These are phyloP conservation scores for Palythoa grandiflora DNA, from an alignment of 92 coral and sea anemone genomes.

Conservation along the genomic window DNA sequence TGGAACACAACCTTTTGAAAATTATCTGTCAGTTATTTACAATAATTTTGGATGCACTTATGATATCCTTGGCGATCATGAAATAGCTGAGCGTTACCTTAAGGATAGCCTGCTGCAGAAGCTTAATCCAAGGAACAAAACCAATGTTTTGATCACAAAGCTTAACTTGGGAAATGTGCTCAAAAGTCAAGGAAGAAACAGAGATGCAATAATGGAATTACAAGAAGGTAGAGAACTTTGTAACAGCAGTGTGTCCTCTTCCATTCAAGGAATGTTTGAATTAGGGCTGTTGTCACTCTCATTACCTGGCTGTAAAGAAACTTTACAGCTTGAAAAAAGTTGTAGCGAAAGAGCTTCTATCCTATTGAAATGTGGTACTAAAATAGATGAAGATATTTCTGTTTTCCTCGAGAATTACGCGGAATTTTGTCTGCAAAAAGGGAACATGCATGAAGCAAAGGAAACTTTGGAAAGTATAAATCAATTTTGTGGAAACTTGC, in stretches of 20 bases:
- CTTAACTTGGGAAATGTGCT: not conserved
- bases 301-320: not conserved
- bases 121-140: not conserved
- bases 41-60: constrained; percentile 18
- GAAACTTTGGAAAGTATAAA: not conserved
- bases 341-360: not conserved
- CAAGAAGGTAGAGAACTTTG: not conserved
- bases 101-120: not conserved
- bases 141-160: not conserved
- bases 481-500: no score
- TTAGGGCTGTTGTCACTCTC: not conserved
- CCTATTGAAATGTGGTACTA: not conserved
- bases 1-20: not conserved
- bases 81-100: not conserved
- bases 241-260: not conserved
- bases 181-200: not conserved
- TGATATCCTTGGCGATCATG: not conserved
- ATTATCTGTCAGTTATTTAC: not conserved
- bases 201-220: constrained; percentile 8
- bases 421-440: not conserved
- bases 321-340: not conserved
- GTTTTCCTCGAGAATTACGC: not conserved
- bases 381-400: not conserved
- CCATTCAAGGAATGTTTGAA: not conserved
- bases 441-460: constrained; percentile 3